Percentiles rank a stretch among this genome's conserved stretches.
Conservation (phyloP, 2,888 invertebrate species). For the Oscheius onirici region DNA sequence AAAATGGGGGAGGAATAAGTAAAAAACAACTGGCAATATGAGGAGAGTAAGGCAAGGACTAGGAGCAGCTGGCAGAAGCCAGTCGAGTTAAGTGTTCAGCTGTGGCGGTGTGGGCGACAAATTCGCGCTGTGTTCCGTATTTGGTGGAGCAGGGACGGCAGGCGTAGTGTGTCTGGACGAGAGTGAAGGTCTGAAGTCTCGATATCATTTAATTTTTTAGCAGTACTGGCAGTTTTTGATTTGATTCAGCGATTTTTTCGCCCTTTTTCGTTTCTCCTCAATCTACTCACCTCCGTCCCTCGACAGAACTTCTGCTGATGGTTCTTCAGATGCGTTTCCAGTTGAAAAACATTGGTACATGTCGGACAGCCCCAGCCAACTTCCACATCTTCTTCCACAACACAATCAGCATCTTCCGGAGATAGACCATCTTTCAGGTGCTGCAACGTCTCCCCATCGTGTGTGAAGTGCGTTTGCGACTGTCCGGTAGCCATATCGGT, state of each 20-base stretch:
- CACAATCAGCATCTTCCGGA: slow-evolving; percentile 38
- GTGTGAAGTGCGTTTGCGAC: slow-evolving; percentile 42
- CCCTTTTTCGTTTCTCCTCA: background rate
- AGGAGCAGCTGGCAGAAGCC: slow-evolving; percentile 5
- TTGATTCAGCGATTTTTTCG: background rate
- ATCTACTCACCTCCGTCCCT: slow-evolving; percentile 10
- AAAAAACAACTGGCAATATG: slow-evolving; percentile 7
- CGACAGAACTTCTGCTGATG: slow-evolving; percentile 65
- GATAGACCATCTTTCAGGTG: slow-evolving; percentile 35
- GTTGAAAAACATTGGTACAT: slow-evolving; percentile 70
- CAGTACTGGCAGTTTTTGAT: too few relatives aligned
- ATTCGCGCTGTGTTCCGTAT: slow-evolving; percentile 31
- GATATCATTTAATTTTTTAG: background rate
- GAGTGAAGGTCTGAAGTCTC: slow-evolving; percentile 56
- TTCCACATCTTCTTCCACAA: slow-evolving; percentile 35
- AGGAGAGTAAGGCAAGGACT: slow-evolving; percentile 21
- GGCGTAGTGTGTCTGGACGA: slow-evolving; percentile 67
- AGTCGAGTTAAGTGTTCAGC: slow-evolving; percentile 25
- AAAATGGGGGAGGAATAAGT: background rate
- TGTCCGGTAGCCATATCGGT: slow-evolving; percentile 54
- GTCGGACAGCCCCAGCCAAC: slow-evolving; percentile 71
- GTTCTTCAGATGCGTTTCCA: slow-evolving; percentile 58
- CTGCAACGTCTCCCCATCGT: slow-evolving; percentile 50
- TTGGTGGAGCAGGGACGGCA: slow-evolving; percentile 41
- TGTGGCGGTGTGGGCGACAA: slow-evolving; percentile 17